phyloP scores from a whole-genome alignment of 2,888 invertebrate species.

The Hypena proboscidalis region DNA sequence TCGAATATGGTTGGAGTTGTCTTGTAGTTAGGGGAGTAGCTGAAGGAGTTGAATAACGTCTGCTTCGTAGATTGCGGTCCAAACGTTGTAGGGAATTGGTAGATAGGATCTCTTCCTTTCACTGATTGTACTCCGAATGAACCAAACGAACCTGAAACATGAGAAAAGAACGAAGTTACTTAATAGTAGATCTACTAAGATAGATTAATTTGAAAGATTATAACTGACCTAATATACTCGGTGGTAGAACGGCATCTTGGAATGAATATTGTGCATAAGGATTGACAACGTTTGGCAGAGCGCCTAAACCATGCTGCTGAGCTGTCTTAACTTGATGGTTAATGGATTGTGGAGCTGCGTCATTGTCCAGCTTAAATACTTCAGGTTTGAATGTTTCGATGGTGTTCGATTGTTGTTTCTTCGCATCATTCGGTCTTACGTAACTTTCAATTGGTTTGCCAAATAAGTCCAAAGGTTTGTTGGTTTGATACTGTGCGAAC shows the following conservation, averaged over 20 bases:
- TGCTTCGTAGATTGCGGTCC: slow-evolving; percentile 71
- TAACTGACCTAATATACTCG: slow-evolving; percentile 72
- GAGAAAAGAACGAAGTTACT: slow-evolving; percentile 4
- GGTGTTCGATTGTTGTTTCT: slow-evolving; percentile 49
- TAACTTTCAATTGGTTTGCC: slow-evolving; percentile 69
- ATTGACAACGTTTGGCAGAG: slow-evolving; percentile 54
- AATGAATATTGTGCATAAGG: slow-evolving; percentile 68
- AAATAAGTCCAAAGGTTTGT: slow-evolving; percentile 66
- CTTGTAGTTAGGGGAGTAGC: slow-evolving; percentile 69
- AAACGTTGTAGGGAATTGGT: slow-evolving; percentile 63
- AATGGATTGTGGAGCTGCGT: slow-evolving; percentile 66
- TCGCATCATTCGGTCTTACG: slow-evolving; percentile 59
- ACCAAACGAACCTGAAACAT: slow-evolving; percentile 83
- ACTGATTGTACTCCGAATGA: slow-evolving; percentile 85
- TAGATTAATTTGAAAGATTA: not conserved
- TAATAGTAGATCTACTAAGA: not conserved
- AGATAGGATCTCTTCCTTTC: slow-evolving; percentile 80
- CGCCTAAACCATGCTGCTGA: slow-evolving; percentile 65
- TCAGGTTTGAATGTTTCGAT: slow-evolving; percentile 75
- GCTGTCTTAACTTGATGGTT: slow-evolving; percentile 75
- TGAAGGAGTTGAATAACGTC: slow-evolving; percentile 72
- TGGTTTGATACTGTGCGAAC: slow-evolving; percentile 67
- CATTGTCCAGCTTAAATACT: slow-evolving; percentile 73
- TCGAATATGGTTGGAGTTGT: slow-evolving; percentile 62
- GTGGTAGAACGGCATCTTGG: slow-evolving; percentile 69